Percentiles rank a stretch among this genome's conserved stretches.
Evolutionary conservation across 2,797 vertebrate genomes (phyloP).

Genomic region (Pantherophis vulpinus): DNA sequence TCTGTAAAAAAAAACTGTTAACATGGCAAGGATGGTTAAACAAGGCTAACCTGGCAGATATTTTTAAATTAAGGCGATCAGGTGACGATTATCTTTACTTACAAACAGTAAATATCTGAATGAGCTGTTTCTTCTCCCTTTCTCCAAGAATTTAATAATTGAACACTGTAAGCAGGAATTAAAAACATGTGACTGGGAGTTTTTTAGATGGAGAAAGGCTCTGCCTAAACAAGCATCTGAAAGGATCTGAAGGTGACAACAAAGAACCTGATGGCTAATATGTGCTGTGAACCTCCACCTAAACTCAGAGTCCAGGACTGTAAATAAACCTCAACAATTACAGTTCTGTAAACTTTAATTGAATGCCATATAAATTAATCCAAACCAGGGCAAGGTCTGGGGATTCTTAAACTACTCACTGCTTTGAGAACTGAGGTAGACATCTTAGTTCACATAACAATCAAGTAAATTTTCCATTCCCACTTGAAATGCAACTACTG

Average conservation of each 20-base stretch:
- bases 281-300: too few species aligned
- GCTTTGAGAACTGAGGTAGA: background rate
- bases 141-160: background rate
- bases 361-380: too few species aligned
- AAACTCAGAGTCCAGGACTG: too few species aligned
- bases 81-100: background rate
- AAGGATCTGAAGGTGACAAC: too few species aligned
- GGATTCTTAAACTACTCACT: background rate
- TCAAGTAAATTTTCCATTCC: background rate
- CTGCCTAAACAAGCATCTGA: background rate
- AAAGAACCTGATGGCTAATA: too few species aligned
- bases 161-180: background rate
- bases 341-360: too few species aligned
- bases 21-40: background rate
- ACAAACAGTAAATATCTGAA: background rate
- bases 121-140: background rate
- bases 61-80: background rate
- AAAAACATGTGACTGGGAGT: background rate
- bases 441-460: background rate
- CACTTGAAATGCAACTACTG: background rate
- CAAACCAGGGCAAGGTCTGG: too few species aligned
- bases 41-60: background rate
- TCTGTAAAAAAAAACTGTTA: background rate
- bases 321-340: too few species aligned
- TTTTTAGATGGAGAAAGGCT: background rate